phyloP scores from a whole-genome alignment of 2,113 vertebrate species.

The Elaphurus davidianus region DNA sequence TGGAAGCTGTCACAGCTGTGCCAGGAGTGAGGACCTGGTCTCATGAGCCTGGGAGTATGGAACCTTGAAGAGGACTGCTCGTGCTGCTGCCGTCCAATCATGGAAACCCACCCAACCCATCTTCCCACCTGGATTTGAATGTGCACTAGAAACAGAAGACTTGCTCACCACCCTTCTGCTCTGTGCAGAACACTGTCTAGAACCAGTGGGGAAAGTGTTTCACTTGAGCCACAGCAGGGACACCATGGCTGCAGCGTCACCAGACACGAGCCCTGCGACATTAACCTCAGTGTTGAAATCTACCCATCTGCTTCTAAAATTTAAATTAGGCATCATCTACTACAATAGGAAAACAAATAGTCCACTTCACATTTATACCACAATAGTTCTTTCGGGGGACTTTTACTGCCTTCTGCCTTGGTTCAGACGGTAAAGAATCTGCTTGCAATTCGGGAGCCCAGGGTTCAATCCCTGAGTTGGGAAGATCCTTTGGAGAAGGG shows the following conservation, averaged over 20 bases:
- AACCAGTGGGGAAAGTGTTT: background rate
- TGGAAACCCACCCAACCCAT: background rate
- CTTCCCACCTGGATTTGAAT: background rate
- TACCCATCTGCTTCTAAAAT: background rate
- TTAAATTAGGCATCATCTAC: background rate
- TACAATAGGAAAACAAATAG: background rate
- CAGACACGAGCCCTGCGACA: background rate
- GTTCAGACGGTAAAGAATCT: background rate
- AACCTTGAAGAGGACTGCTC: accelerated
- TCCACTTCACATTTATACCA: background rate
- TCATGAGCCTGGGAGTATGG: background rate
- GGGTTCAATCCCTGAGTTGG: background rate
- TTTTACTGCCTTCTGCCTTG: background rate
- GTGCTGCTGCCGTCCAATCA: accelerated
- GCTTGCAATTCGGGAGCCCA: background rate
- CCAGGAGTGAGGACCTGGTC: background rate
- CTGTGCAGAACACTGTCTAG: background rate
- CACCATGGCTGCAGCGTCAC: background rate
- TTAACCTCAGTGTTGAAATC: background rate
- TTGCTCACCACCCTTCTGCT: background rate
- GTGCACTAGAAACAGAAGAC: background rate
- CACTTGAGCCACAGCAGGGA: background rate
- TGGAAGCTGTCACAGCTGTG: background rate
- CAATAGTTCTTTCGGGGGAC: background rate
- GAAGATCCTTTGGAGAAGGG: background rate